Conservation (phyloP, 2,888 invertebrate species). For the Podotricha telesiphe region DNA sequence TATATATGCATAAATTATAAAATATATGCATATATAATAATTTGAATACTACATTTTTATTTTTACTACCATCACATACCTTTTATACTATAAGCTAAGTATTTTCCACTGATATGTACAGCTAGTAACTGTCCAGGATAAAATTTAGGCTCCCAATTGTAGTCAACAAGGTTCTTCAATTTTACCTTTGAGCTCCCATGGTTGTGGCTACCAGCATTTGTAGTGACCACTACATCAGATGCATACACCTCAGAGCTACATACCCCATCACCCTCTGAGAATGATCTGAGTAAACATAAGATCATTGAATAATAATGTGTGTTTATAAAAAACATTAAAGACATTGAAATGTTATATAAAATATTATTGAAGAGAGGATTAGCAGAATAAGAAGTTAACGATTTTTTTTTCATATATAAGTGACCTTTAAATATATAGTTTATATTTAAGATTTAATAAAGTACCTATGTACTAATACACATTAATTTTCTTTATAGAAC, state of each 20-base stretch:
- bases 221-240: conserved; percentile 87
- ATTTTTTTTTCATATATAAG: neutral
- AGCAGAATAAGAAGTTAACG: neutral
- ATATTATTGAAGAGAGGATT: neutral
- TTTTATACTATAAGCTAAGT: conserved; percentile 95
- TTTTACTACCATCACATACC: conserved; percentile 76
- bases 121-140: conserved; percentile 95
- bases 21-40: too few relatives aligned
- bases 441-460: neutral
- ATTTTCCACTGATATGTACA: conserved; percentile 92
- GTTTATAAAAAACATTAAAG: neutral
- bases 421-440: too few relatives aligned
- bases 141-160: conserved; percentile 95
- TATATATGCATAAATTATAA: too few relatives aligned
- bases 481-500: neutral
- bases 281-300: conserved; percentile 69
- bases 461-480: neutral
- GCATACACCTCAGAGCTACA: conserved; percentile 83
- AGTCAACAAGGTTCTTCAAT: conserved; percentile 94
- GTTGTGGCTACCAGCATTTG: conserved; percentile 88
- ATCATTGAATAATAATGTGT: neutral
- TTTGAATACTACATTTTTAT: too few relatives aligned
- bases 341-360: neutral
- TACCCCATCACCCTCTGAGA: conserved; percentile 84
- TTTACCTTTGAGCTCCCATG: conserved; percentile 96